phyloP scores from a whole-genome alignment of 2,113 vertebrate genomes.

The Silurus asotus region DNA sequence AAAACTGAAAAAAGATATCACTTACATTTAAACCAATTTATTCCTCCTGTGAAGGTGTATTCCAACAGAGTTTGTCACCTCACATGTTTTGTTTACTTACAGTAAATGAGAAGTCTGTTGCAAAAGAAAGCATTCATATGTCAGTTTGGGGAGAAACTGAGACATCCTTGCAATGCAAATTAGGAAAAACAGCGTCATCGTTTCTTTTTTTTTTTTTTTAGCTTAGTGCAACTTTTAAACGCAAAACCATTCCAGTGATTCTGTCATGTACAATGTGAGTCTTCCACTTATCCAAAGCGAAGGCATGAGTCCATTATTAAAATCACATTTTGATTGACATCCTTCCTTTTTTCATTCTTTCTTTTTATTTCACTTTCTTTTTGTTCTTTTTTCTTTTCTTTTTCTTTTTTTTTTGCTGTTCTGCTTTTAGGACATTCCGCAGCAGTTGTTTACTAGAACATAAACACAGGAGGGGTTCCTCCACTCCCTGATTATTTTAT shows the following conservation, averaged over 20 bases:
- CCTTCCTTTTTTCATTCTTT: conserved; percentile 54
- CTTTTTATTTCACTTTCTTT: conserved; percentile 32
- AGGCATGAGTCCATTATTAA: conserved; percentile 61
- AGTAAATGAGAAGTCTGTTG: conserved; percentile 77
- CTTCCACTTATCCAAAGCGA: conserved; percentile 67
- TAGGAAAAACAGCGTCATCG: conserved; percentile 69
- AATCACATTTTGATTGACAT: conserved; percentile 50
- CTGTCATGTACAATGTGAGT: conserved; percentile 64
- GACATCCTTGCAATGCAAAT: conserved; percentile 73
- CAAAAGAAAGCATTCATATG: conserved; percentile 77
- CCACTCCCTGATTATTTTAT: conserved; percentile 63
- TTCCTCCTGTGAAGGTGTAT: conserved; percentile 76
- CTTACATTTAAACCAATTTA: conserved; percentile 80
- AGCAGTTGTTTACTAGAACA: conserved; percentile 76
- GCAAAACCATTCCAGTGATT: conserved; percentile 77
- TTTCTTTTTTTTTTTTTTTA: conserved; percentile 63
- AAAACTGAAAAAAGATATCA: conserved; percentile 73
- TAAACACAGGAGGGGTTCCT: conserved; percentile 71
- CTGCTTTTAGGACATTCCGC: conserved; percentile 69
- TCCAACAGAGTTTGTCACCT: conserved; percentile 72
- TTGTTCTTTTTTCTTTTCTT: conserved; percentile 16
- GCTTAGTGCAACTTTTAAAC: conserved; percentile 80
- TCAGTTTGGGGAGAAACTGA: conserved; percentile 59
- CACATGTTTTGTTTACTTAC: conserved; percentile 73
- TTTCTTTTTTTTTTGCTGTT: conserved; percentile 65